Evolutionary conservation across 2,113 vertebrate genomes (phyloP).

Genomic region (Lasiurus cinereus): DNA sequence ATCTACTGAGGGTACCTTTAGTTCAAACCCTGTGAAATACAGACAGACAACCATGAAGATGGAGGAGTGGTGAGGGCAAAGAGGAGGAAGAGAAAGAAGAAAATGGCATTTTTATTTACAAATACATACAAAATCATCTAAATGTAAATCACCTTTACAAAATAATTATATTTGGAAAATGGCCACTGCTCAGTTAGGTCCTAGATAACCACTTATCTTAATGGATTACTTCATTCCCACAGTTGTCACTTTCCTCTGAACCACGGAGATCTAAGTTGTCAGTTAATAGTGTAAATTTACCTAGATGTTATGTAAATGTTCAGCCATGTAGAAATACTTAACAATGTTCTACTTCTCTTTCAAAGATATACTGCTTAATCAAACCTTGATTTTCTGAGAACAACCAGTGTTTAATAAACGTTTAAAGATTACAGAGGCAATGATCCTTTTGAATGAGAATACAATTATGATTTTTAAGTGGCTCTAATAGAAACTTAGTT

Average conservation of each 20-base stretch:
- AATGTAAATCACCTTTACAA: conserved; percentile 33
- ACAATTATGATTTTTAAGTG: conserved; percentile 87
- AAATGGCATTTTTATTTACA: neutral
- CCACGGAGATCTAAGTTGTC: conserved; percentile 88
- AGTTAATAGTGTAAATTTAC: conserved; percentile 90
- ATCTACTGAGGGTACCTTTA: neutral
- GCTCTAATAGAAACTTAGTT: conserved; percentile 48
- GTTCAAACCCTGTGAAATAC: neutral
- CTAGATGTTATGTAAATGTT: conserved; percentile 85
- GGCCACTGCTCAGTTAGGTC: conserved; percentile 79
- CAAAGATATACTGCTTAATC: conserved; percentile 83
- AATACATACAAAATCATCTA: neutral
- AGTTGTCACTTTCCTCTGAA: conserved; percentile 87
- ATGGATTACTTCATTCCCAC: conserved; percentile 79
- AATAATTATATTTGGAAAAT: neutral
- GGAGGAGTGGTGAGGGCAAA: neutral
- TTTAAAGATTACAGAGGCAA: conserved; percentile 88
- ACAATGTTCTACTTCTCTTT: conserved; percentile 85
- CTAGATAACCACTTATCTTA: conserved; percentile 84
- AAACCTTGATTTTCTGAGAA: conserved; percentile 80
- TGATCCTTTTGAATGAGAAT: conserved; percentile 88
- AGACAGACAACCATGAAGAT: neutral
- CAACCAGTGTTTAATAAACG: conserved; percentile 85
- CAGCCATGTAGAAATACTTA: conserved; percentile 85
- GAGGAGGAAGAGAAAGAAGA: neutral